Percentiles rank a stretch among this genome's conserved stretches.
Evolutionary conservation across 2,888 invertebrate species (phyloP).

Genomic region (Cremastinae sp.): DNA sequence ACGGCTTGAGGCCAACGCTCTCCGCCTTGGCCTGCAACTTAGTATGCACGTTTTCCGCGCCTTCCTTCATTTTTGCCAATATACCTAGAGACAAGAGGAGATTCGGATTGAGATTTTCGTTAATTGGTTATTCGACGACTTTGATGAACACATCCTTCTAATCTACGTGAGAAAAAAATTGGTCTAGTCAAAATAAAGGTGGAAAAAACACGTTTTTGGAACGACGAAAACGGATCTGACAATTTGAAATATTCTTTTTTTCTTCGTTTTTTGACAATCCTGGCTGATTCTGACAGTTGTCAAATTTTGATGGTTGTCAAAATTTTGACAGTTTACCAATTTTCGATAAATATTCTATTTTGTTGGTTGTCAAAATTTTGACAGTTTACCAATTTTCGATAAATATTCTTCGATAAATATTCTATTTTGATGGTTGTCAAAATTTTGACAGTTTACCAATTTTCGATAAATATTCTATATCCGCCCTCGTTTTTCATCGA

Average conservation of each 20-base stretch:
- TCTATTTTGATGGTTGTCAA: too few relatives aligned
- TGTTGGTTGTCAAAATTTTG: too few relatives aligned
- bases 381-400: too few relatives aligned
- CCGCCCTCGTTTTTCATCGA: neutral
- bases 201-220: conserved; percentile 16
- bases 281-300: too few relatives aligned
- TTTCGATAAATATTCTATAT: too few relatives aligned
- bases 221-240: neutral
- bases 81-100: conserved; percentile 85
- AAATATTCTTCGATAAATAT: too few relatives aligned
- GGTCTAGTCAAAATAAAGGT: conserved; percentile 28
- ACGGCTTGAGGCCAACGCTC: conserved; percentile 84
- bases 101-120: conserved; percentile 45
- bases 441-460: too few relatives aligned
- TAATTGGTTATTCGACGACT: conserved; percentile 3
- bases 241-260: neutral
- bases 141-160: conserved; percentile 9
- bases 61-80: conserved; percentile 97
- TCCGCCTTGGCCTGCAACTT: conserved; percentile 97
- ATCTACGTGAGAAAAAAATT: conserved; percentile 11
- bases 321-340: too few relatives aligned
- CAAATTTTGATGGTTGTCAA: too few relatives aligned
- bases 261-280: neutral
- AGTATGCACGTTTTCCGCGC: conserved; percentile 95
- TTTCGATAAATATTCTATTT: too few relatives aligned